Evolutionary conservation across 37 sponge, comb jelly and placozoan genomes (phyloP).

Genomic region (Ephydatia muelleri): DNA sequence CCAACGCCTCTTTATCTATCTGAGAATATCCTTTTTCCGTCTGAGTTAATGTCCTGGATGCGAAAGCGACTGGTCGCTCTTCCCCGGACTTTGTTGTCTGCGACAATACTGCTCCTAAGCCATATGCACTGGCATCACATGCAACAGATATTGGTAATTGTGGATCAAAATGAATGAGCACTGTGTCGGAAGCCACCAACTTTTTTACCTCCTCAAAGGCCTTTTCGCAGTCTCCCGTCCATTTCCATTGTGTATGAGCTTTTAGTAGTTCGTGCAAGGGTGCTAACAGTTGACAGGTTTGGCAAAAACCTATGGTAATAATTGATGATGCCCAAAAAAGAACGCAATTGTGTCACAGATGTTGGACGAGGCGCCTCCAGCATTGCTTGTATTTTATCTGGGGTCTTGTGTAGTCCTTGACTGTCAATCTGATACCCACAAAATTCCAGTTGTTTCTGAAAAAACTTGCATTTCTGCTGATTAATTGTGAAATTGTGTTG

Average conservation of each 20-base stretch:
- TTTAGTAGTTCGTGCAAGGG: conserved; percentile 24
- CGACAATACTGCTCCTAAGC: conserved; percentile 49
- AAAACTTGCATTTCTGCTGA: conserved; percentile 11
- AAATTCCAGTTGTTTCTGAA: background rate
- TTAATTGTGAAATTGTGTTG: conserved; percentile 15
- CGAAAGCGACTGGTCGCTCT: conserved; percentile 54
- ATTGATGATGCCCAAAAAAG: conserved; percentile 24
- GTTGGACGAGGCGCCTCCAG: conserved; percentile 22
- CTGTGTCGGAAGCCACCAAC: background rate
- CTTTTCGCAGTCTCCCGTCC: conserved; percentile 7
- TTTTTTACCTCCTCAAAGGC: conserved; percentile 19
- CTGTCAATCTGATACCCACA: conserved; percentile 10
- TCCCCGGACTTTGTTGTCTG: conserved; percentile 32
- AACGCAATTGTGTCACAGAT: conserved; percentile 9
- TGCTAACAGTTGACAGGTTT: conserved; percentile 12
- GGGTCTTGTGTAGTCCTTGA: background rate
- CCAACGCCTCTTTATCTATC: conserved; percentile 57
- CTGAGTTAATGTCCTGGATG: conserved; percentile 51
- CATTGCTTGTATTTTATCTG: background rate
- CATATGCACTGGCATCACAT: conserved; percentile 46
- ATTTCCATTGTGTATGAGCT: background rate
- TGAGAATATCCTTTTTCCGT: conserved; percentile 58
- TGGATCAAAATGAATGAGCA: conserved; percentile 43
- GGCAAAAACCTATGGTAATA: conserved; percentile 30
- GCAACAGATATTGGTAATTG: conserved; percentile 10